Base-by-base conservation (phyloP, 2,113 vertebrate species). In the Procavia capensis region DNA sequence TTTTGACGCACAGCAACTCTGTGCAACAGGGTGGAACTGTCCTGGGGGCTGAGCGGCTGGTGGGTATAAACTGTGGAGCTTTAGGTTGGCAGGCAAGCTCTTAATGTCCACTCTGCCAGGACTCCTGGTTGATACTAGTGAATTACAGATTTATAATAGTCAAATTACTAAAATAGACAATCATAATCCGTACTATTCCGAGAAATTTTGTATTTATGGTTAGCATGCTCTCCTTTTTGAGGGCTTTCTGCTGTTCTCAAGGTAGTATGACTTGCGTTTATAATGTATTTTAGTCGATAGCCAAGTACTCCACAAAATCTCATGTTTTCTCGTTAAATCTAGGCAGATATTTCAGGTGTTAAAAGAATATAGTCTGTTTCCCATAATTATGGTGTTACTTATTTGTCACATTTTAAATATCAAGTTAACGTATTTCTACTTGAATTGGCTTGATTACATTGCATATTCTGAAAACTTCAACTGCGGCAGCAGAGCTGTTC, bases 391-490 rank as follows among this genome's bases (percentile, higher is more conserved):
- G n/a, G n/a, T 81, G 8, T 50, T 93, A 43, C 24, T 22, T 84
- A 72, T 87, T 91, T 91, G 81, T 90, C 92, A 81, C 59, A 76
- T 93, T 95, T 95, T 94, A 87, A 93, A 76, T 87, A 59, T 84
- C 24, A 93, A 80, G 36, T 91, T 94, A 93, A 74, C 61, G 47
- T 81, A 86, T 91, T 85, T 96, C 70, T 96, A 6, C 34, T 91
- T 96, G 91, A 96, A 96, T 91, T 93, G 80, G 39, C 93, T 96
- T 97, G 93, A 95, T 97, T 96, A 88, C 54, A 94, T 87, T 97
- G 64, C 84, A 63, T 86, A 79, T 95, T 96, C 86, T 82, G 57
- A 90, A 96, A 96, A 93, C 68, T 94, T 92, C 94, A 54, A 93
- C 22, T 88, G 43, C 27, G 88, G 36, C 39, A 96, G 54, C 93